A percentile compares a stretch with the other conserved stretches of the same genome.
Conservation (phyloP, 2,888 invertebrate species). For the Apomyelois bistriatella region DNA sequence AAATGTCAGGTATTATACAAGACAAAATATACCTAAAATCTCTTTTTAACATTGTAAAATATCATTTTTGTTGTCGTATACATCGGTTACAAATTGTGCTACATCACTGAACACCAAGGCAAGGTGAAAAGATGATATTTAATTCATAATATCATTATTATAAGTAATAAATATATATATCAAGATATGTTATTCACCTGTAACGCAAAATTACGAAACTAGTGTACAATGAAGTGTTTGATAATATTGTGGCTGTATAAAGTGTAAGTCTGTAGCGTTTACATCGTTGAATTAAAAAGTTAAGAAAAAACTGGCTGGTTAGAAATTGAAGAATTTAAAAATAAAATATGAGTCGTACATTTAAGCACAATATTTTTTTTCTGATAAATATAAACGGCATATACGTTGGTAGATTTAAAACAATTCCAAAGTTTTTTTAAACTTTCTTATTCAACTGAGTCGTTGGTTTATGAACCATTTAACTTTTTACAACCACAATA, state of each 20-base stretch:
- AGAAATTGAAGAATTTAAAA: too few relatives aligned
- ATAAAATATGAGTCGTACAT: too few relatives aligned
- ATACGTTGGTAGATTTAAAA: too few relatives aligned
- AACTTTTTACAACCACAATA: background rate
- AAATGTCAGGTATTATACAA: constrained; percentile 62
- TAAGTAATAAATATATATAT: constrained; percentile 63
- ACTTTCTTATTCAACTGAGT: too few relatives aligned
- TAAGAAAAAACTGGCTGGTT: background rate
- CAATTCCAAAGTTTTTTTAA: too few relatives aligned
- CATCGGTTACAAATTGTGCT: constrained; percentile 79
- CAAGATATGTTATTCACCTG: constrained; percentile 77
- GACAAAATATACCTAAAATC: constrained; percentile 76
- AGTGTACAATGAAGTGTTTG: constrained; percentile 40
- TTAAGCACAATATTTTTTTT: too few relatives aligned
- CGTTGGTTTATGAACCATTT: too few relatives aligned
- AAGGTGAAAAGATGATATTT: constrained; percentile 67
- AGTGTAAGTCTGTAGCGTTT: background rate
- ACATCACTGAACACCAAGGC: constrained; percentile 76
- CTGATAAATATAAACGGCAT: too few relatives aligned
- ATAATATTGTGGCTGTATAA: constrained; percentile 18
- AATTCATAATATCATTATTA: constrained; percentile 49
- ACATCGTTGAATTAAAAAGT: background rate
- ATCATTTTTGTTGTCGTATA: constrained; percentile 74
- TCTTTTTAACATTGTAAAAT: constrained; percentile 77
- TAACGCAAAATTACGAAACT: constrained; percentile 61